Evolutionary conservation across 2,797 vertebrate genomes (phyloP).

Genomic region (Pseudomugil gertrudae): DNA sequence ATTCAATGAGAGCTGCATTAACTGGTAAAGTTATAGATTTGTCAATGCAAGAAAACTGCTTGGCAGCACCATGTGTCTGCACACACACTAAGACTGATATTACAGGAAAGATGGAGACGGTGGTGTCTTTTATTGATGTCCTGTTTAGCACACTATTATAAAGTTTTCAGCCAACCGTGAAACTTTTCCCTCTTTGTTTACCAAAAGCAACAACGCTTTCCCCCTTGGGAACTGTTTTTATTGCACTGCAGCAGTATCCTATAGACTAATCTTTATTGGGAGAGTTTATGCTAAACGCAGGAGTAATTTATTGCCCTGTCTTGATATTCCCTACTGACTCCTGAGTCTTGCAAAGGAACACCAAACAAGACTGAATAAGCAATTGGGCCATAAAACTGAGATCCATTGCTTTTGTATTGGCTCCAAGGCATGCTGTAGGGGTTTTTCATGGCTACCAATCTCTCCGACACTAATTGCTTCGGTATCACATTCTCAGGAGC

Average conservation of each 20-base stretch:
- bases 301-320: conserved; percentile 79
- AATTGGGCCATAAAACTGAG: conserved; percentile 79
- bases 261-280: conserved; percentile 70
- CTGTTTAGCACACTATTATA: conserved; percentile 63
- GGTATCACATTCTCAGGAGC: conserved; percentile 81
- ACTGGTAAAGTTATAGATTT: conserved; percentile 49
- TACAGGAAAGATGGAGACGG: conserved; percentile 6
- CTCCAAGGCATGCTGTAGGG: conserved; percentile 73
- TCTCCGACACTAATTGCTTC: conserved; percentile 84
- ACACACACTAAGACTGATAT: conserved; percentile 45
- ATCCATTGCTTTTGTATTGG: conserved; percentile 80
- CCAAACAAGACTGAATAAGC: conserved; percentile 81
- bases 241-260: conserved; percentile 43
- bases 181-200: conserved; percentile 63
- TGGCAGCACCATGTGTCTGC: conserved; percentile 46
- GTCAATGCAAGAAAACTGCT: conserved; percentile 50
- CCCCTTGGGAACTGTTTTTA: conserved; percentile 51
- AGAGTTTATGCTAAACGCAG: conserved; percentile 77
- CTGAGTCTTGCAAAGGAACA: conserved; percentile 69
- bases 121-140: conserved; percentile 42
- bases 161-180: conserved; percentile 52
- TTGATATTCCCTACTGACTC: conserved; percentile 73
- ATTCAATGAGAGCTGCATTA: conserved; percentile 38
- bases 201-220: conserved; percentile 48
- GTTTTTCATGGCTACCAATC: conserved; percentile 82